Base-by-base conservation (phyloP, 2,797 vertebrate species). In the Meriones psammophilus region DNA sequence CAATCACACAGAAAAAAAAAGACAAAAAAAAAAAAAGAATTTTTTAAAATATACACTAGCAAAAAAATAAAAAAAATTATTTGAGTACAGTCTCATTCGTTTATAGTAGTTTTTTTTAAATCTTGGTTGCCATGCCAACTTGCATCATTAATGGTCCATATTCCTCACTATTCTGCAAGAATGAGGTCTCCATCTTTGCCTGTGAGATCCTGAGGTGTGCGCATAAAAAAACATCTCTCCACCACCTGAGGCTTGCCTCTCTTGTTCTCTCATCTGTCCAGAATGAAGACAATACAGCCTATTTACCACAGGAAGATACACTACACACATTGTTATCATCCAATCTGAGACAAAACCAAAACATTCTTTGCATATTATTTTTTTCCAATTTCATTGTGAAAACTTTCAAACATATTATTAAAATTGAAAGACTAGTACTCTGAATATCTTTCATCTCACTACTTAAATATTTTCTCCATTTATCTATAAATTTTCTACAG, bases 151-250 rank as follows among this genome's bases (percentile, higher is more conserved):
- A 98, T 24, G 99, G 99, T 10, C 99, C 96, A 33, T 99, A 99
- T 96, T 99, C 99, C 97, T 99, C 99, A 87, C 99, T 99, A 99
- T 97, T 99, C 99, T 12, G 99, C 99, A 91, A 99, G 98, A 98
- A 99, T 99, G 94, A 99, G 99, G 97, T 99, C 99, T 78, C 99
- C 99, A 56, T 99, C 99, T 98, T 99, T 99, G 94, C 99, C 99
- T 0, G 99, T 99, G 87, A 99, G 98, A 97, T 99, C 99, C 97
- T 99, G 99, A 0, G 99, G 99, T 0, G 99, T 99, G 83, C 99
- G 98, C 99, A 99, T 99, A 98, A 99, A 99, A 99, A 98, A 99
- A 99, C 99, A 99, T 99, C 98, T 99, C 99, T 64, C 99, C 99
- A 3, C 99, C 99, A 0, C 99, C 99, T 0, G 99, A 99, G 14